These are phyloP conservation scores for Caenorhabditis sp. DNA, from an alignment of 2,888 invertebrate species.

Conservation along the genomic window DNA sequence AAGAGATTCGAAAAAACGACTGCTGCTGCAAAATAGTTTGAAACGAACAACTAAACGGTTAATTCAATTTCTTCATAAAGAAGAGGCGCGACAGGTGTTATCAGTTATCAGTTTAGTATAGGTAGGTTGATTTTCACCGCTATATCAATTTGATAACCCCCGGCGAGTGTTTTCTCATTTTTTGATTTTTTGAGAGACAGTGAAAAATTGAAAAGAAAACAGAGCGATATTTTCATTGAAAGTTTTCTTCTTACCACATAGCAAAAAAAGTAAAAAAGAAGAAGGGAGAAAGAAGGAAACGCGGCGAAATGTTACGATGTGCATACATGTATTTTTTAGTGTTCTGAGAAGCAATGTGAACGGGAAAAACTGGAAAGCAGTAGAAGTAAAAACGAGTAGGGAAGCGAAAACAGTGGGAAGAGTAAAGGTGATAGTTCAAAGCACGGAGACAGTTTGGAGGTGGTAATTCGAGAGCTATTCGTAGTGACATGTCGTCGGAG, in stretches of 20 bases:
- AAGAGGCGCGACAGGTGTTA: constrained; percentile 10
- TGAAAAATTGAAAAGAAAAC: neutral
- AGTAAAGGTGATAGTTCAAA: constrained; percentile 27
- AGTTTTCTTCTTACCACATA: neutral
- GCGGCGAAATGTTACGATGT: constrained; percentile 52
- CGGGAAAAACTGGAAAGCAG: neutral
- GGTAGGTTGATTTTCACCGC: constrained; percentile 8
- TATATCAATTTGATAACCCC: constrained; percentile 30
- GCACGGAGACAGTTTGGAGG: constrained; percentile 54
- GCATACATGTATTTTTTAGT: constrained; percentile 30
- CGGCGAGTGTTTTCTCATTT: constrained; percentile 14
- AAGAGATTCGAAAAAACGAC: neutral
- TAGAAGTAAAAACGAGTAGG: constrained; percentile 8
- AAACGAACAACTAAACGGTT: neutral
- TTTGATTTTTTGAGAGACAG: neutral
- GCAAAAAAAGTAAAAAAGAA: neutral
- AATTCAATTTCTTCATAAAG: constrained; percentile 11
- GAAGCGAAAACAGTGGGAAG: neutral
- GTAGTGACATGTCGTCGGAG: constrained; percentile 59
- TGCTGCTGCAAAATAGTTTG: neutral
- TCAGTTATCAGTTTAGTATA: neutral
- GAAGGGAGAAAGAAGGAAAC: neutral
- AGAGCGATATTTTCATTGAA: too few species aligned
- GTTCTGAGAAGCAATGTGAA: constrained; percentile 5
- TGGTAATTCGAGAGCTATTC: constrained; percentile 56